A percentile compares a stretch with the other conserved stretches of the same genome.
These are phyloP conservation scores for Pecten maximus DNA, from an alignment of 2,888 invertebrate genomes.

Conservation along the genomic window DNA sequence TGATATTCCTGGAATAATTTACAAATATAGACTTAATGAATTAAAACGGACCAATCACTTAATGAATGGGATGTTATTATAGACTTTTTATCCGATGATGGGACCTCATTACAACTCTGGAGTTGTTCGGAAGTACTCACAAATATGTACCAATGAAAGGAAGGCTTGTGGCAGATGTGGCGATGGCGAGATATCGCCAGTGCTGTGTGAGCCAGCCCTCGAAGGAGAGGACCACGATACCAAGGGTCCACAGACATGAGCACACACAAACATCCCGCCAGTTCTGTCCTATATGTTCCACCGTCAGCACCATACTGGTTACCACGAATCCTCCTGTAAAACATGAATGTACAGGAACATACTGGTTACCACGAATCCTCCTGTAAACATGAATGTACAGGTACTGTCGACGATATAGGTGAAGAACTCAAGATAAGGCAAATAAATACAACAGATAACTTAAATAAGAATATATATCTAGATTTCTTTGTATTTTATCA, in stretches of 20 bases:
- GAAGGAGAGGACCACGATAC: conserved; percentile 68
- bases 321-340: conserved; percentile 69
- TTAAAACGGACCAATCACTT: too few relatives aligned
- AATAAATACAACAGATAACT: too few relatives aligned
- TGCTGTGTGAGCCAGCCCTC: conserved; percentile 66
- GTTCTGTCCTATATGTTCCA: conserved; percentile 71
- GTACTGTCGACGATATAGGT: background rate
- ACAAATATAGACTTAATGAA: too few relatives aligned
- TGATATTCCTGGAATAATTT: too few relatives aligned
- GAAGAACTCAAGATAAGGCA: too few relatives aligned
- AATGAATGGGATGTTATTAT: too few relatives aligned
- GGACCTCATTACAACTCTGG: too few relatives aligned
- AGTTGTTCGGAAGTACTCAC: conserved; percentile 61
- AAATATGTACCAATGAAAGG: conserved; percentile 71
- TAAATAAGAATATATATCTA: too few relatives aligned
- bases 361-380: conserved; percentile 69
- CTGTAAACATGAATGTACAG: conserved; percentile 59
- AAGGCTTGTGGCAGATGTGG: conserved; percentile 60
- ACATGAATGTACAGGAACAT: too few relatives aligned
- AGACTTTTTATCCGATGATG: too few relatives aligned
- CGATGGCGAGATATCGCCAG: conserved; percentile 71
- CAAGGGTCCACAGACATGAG: conserved; percentile 71
- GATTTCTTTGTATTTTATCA: too few relatives aligned
- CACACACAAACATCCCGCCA: conserved; percentile 75
- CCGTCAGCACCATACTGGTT: conserved; percentile 68